Conservation (phyloP, 1,140 invertebrate genomes). For the Mesaphorura yosii region DNA sequence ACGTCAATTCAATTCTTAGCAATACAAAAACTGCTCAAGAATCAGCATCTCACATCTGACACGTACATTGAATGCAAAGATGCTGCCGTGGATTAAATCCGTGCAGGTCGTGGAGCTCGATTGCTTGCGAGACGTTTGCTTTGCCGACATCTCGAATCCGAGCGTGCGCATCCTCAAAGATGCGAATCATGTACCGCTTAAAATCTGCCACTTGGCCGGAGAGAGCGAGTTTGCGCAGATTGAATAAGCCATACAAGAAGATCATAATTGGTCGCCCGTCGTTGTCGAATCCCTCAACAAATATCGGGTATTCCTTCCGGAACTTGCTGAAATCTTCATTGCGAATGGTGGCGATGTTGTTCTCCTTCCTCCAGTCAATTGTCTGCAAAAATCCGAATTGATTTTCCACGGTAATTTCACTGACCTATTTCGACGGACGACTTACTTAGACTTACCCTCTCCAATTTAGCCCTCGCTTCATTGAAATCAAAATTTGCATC, state of each 20-base stretch:
- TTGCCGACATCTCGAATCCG: neutral
- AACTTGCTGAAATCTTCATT: neutral
- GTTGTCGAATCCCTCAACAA: neutral
- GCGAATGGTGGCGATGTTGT: neutral
- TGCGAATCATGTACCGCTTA: neutral
- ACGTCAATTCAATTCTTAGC: neutral
- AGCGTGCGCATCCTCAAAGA: neutral
- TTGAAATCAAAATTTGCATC: neutral
- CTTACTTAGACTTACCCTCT: neutral
- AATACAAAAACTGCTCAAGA: neutral
- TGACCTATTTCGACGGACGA: no score
- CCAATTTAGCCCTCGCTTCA: neutral
- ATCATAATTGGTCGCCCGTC: neutral
- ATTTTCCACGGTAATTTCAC: no score
- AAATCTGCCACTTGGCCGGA: neutral
- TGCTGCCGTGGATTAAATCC: neutral
- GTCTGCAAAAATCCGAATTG: no score
- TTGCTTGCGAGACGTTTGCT: neutral
- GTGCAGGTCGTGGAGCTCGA: neutral
- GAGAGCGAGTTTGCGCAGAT: neutral
- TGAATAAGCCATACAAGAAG: neutral
- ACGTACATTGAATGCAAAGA: neutral
- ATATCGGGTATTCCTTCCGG: neutral
- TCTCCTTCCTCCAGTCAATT: slow-evolving; percentile 5
- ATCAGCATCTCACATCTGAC: neutral